These are phyloP conservation scores for Himalopsyche phryganea DNA, from an alignment of 1,140 invertebrate genomes.

Conservation along the genomic window DNA sequence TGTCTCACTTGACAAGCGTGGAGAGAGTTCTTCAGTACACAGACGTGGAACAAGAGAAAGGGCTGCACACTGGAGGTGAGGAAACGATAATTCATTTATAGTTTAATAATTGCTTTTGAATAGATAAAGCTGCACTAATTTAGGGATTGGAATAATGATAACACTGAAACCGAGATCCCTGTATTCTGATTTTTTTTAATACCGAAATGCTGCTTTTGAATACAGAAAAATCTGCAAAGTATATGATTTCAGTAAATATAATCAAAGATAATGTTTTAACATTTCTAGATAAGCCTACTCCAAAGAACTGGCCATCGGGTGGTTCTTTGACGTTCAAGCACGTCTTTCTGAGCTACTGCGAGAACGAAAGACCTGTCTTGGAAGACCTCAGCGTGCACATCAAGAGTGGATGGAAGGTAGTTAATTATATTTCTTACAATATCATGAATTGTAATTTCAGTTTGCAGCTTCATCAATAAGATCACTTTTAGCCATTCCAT, in stretches of 20 bases:
- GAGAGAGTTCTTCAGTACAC: constrained; percentile 76
- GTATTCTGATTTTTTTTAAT: too few species aligned
- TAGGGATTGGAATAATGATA: too few species aligned
- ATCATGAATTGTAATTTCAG: not conserved
- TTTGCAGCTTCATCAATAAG: not conserved
- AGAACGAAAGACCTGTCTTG: constrained; percentile 54
- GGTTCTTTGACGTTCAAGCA: constrained; percentile 59
- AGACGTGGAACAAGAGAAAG: constrained; percentile 49
- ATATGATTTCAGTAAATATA: too few species aligned
- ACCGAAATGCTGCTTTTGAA: too few species aligned
- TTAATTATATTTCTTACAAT: not conserved
- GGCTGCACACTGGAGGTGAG: constrained; percentile 18
- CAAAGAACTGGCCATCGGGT: constrained; percentile 56
- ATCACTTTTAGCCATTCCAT: not conserved
- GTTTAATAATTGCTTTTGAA: too few species aligned
- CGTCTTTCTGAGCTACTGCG: constrained; percentile 55
- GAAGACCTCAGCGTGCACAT: constrained; percentile 56
- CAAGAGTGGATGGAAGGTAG: constrained; percentile 31
- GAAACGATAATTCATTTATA: not conserved
- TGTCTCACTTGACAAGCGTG: constrained; percentile 75
- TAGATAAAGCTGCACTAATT: too few species aligned
- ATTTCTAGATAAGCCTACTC: constrained; percentile 40
- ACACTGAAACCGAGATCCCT: too few species aligned
- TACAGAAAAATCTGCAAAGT: too few species aligned
- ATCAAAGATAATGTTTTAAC: too few species aligned